Evolutionary conservation across 2,888 invertebrate species (phyloP), one percentile per base, ranked within the genome.

Genomic region (Rhimphoctona megacephalus): DNA sequence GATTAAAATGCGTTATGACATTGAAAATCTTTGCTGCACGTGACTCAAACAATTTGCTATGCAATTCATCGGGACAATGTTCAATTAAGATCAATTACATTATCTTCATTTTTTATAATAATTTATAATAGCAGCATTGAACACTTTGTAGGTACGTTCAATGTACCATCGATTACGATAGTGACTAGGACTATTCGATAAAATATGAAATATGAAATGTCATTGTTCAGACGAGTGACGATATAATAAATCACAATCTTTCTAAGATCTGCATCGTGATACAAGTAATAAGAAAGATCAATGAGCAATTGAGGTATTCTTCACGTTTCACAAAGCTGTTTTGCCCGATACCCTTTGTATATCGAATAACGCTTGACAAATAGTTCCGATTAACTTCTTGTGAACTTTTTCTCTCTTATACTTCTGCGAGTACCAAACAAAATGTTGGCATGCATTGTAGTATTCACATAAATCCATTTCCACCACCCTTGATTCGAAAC

Each of bases 351-450:
- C 83, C 77, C 81, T 86, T 86, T 85, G 82, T 84, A 67, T 54
- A 83, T 86, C 72, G 82, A 85, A 89, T 87, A 80, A 85, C 73
- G 43, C 85, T 82, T 81, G 87, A 43, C 87, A 81, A 88, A 88
- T 88, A 74, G 86, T 83, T 74, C 43, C 87, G 84, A 88, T 88
- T 87, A 88, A 77, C 83, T 85, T 81, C 49, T 76, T 54, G 70
- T 66, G 64, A 74, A 72, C 19, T 33, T 11, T 30, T 22, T 52
- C 66, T 39, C 36, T 78, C 14, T 39, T 25, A 36, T 25, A 36
- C 52, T 52, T 22, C n/a, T 33, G 67, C 25, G 72, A 57, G 52
- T 39, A 3, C 46, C 67, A 70, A 54, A 69, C 46, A 54, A 76
- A 72, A 67, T 66, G 30, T 77, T 54, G 39, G 80, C 36, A 72